Conservation (phyloP, 2,888 invertebrate genomes). For the Acanthosepion pharaonis region DNA sequence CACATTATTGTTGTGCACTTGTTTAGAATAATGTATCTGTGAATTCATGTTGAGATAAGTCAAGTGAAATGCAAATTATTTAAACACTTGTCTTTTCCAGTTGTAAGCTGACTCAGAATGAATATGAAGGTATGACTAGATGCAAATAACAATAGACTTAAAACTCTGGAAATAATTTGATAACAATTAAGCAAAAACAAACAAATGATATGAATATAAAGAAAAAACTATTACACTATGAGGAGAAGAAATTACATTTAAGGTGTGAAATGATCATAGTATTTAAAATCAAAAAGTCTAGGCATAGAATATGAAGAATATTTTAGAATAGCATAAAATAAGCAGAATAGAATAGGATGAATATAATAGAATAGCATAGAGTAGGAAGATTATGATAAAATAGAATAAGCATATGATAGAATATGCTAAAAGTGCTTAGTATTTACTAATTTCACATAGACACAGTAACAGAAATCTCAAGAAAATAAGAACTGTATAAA, state of each 20-base stretch:
- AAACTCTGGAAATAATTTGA: neutral
- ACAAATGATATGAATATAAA: neutral
- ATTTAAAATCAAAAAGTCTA: neutral
- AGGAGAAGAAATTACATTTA: neutral
- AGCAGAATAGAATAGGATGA: no score
- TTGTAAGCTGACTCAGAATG: neutral
- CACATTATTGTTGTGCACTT: slow-evolving; percentile 21
- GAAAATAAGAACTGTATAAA: no score
- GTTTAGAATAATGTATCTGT: neutral
- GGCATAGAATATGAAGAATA: neutral
- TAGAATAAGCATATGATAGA: no score
- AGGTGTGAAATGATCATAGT: neutral
- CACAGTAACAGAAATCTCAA: no score
- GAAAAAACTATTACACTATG: neutral
- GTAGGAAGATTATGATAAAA: no score
- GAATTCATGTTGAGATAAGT: neutral
- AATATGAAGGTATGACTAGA: no score
- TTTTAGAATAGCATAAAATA: no score
- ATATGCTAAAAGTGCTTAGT: no score
- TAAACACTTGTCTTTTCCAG: neutral
- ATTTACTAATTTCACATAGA: no score
- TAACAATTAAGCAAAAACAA: neutral
- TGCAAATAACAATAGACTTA: neutral
- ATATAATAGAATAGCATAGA: no score
- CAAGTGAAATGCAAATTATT: neutral